These are phyloP conservation scores for Thunnus albacares DNA, from an alignment of 2,797 vertebrate genomes.

Conservation along the genomic window DNA sequence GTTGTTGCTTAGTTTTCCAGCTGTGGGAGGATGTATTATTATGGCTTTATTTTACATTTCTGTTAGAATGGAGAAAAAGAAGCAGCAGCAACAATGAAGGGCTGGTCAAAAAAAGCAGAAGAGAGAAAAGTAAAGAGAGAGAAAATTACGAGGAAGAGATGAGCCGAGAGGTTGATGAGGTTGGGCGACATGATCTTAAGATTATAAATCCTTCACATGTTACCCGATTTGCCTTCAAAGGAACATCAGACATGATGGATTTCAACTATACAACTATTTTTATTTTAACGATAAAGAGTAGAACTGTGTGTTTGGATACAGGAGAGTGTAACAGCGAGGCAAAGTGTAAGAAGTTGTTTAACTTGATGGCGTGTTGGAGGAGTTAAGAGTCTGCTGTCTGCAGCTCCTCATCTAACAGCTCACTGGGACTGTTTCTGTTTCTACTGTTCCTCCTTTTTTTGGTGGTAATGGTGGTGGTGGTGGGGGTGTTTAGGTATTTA, in stretches of 20 bases:
- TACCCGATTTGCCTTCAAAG: constrained; percentile 19
- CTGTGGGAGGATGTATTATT: constrained; percentile 87
- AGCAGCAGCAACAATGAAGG: constrained; percentile 96
- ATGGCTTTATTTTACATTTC: constrained; percentile 80
- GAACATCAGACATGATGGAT: neutral
- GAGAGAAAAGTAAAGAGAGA: constrained; percentile 31
- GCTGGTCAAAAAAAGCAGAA: constrained; percentile 83
- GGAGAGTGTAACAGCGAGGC: too few relatives aligned
- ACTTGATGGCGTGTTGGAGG: too few relatives aligned
- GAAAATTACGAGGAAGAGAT: neutral
- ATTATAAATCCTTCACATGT: neutral
- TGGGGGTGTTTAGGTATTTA: too few relatives aligned
- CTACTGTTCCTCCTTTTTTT: too few relatives aligned
- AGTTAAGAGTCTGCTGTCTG: too few relatives aligned
- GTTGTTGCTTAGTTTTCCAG: constrained; percentile 90
- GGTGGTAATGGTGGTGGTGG: too few relatives aligned
- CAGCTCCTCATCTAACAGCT: too few relatives aligned
- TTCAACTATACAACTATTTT: too few relatives aligned
- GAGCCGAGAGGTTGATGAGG: constrained; percentile 37
- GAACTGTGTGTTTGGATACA: too few relatives aligned
- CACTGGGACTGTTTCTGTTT: too few relatives aligned
- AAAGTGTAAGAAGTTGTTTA: too few relatives aligned
- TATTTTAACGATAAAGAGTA: too few relatives aligned
- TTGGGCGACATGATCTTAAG: constrained; percentile 59
- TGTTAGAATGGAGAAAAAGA: constrained; percentile 92